Base-by-base conservation (phyloP, 2,888 invertebrate genomes). In the Aporophyla lueneburgensis region DNA sequence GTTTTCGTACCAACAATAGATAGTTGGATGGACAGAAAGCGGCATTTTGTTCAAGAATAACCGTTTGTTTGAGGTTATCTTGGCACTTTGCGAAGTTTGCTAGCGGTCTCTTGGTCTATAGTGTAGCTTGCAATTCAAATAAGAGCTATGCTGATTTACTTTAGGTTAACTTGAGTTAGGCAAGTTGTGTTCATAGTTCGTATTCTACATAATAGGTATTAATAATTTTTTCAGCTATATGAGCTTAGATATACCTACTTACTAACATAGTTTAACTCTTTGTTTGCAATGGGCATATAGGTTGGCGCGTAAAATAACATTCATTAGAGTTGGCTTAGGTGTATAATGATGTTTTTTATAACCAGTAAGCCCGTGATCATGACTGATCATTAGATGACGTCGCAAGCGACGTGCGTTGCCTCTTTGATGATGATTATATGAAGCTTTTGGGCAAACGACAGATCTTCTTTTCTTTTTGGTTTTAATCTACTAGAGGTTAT, bases 1-100 rank as follows among this genome's bases (percentile, higher is more conserved):
- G 80, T 81, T 72, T 77, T 67, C 63, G 81, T 66, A 58, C 62
- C 24, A n/a, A 81, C 76, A 85, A 83, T 83, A 74, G 71, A 68
- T 14, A 46, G 33, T 1, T 12, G 16, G 40, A 74, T 51, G 54
- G 49, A 54, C n/a, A 33, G 66, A 72, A 66, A 73, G 46, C 54
- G 27, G 46, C n/a, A 53, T 67, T 81, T 83, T 58, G 74, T 54
- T 67, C n/a, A 33, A 63, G 67, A 74, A 58, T 56, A 67, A 43
- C n/a, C 49, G 12, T 63, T 71, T 71, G 21, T 68, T 71, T 16
- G 46, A 75, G 49, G 69, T 81, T 81, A 80, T 81, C 80, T 71
- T 33, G 0, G 12, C 46, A 10, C 24, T 33, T 27, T 21, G n/a
- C 49, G n/a, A 69, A 59, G 27, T 3, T 24, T 1, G 53, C 24